phyloP scores from a whole-genome alignment of 2,888 invertebrate genomes.

The Microchrysa polita region DNA sequence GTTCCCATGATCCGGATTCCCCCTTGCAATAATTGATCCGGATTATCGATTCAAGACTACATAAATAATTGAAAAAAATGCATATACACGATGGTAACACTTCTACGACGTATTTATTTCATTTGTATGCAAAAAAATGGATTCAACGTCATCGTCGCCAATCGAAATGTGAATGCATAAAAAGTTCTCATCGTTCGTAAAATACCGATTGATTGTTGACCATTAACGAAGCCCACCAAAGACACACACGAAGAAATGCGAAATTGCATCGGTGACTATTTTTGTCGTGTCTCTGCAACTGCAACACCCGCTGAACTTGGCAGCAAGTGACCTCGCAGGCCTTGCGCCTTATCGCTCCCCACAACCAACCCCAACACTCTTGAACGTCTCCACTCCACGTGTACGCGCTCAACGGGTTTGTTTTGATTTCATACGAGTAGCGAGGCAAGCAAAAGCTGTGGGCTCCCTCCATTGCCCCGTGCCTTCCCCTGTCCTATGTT shows the following conservation, averaged over 20 bases:
- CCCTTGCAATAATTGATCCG: no score
- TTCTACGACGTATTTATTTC: no score
- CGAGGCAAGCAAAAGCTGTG: constrained; percentile 4
- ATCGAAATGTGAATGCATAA: background rate
- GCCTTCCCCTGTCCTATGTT: background rate
- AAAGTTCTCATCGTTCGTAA: background rate
- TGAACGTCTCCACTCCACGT: constrained; percentile 36
- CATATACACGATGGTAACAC: no score
- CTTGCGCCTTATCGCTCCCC: constrained; percentile 11
- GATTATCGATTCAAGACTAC: no score
- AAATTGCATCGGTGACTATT: background rate
- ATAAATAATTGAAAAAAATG: no score
- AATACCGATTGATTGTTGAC: background rate
- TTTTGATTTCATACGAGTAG: constrained; percentile 34
- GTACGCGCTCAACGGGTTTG: constrained; percentile 21
- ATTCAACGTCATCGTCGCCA: background rate
- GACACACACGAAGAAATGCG: constrained; percentile 1
- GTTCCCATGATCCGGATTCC: no score
- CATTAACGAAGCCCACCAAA: background rate
- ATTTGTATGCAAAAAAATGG: background rate
- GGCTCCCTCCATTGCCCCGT: background rate
- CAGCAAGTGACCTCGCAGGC: constrained; percentile 31
- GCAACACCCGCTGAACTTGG: constrained; percentile 37
- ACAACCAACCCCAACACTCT: constrained; percentile 15
- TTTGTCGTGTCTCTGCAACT: constrained; percentile 15